Conservation (phyloP, 2,888 invertebrate species). For the Erynnis tages region DNA sequence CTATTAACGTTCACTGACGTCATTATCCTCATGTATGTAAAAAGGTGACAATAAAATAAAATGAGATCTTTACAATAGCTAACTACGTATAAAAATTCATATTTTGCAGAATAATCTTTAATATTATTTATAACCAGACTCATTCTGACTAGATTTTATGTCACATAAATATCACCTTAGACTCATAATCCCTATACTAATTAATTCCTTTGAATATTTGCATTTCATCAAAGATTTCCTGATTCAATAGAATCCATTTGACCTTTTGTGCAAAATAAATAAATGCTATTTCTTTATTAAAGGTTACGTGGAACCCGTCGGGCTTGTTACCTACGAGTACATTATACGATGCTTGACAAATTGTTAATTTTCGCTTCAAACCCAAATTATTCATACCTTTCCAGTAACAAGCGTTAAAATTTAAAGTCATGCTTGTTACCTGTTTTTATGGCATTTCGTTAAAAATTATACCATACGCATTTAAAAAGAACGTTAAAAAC, state of each 20-base stretch:
- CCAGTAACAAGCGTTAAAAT: background rate
- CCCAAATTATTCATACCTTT: constrained; percentile 13
- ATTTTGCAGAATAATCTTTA: too few species aligned
- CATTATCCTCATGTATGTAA: too few species aligned
- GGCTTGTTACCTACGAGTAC: constrained; percentile 5
- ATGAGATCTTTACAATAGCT: too few species aligned
- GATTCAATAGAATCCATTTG: background rate
- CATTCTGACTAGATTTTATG: too few species aligned
- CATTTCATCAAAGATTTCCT: background rate
- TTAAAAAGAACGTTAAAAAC: background rate
- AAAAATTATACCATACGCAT: background rate
- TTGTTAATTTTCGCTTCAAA: constrained; percentile 14
- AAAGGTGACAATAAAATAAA: too few species aligned
- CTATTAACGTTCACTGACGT: too few species aligned
- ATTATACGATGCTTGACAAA: constrained; percentile 15
- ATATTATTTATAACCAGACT: too few species aligned
- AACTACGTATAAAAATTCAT: too few species aligned
- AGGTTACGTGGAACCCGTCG: constrained; percentile 1
- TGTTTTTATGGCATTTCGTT: background rate
- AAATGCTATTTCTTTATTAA: background rate
- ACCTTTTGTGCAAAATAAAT: background rate
- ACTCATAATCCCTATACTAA: too few species aligned
- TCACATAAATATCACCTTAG: background rate
- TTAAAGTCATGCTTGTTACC: constrained; percentile 5
- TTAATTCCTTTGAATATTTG: background rate